Percentiles rank a stretch among this genome's conserved stretches.
Conservation (phyloP, 2,888 invertebrate species). For the Pinctada fucata region DNA sequence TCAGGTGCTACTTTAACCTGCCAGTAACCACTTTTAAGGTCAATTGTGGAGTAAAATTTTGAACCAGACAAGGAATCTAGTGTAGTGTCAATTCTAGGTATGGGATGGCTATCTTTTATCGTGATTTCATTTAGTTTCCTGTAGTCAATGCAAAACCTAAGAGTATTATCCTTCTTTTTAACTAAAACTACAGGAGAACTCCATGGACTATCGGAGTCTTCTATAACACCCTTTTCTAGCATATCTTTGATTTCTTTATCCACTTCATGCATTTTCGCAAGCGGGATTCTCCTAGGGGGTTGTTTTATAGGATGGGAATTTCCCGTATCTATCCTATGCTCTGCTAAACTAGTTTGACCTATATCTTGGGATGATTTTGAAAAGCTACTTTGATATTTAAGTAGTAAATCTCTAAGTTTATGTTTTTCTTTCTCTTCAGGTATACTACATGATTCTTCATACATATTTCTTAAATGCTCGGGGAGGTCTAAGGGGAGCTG, state of each 20-base stretch:
- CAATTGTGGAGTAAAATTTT: too few relatives aligned
- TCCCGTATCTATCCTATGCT: constrained; percentile 2
- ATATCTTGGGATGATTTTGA: background rate
- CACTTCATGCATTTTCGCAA: too few relatives aligned
- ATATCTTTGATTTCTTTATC: constrained; percentile 9
- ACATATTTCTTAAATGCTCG: too few relatives aligned
- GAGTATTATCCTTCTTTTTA: constrained; percentile 13
- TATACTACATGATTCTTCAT: background rate
- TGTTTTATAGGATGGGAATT: background rate
- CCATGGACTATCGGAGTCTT: constrained; percentile 19
- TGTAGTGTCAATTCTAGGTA: background rate
- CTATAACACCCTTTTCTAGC: constrained; percentile 3
- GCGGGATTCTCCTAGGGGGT: too few relatives aligned
- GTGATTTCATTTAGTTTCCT: constrained; percentile 8
- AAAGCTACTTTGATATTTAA: background rate
- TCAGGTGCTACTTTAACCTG: too few relatives aligned
- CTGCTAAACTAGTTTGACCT: background rate
- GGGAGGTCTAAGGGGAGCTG: too few relatives aligned
- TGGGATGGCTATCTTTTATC: too few relatives aligned
- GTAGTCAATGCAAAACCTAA: too few relatives aligned
- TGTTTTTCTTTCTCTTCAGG: background rate
- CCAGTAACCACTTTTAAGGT: too few relatives aligned
- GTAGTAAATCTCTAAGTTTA: background rate
- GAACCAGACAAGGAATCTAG: constrained; percentile 3
- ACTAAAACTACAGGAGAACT: constrained; percentile 16